phyloP scores from a whole-genome alignment of 2,113 vertebrate species.

The Osmerus eperlanus region DNA sequence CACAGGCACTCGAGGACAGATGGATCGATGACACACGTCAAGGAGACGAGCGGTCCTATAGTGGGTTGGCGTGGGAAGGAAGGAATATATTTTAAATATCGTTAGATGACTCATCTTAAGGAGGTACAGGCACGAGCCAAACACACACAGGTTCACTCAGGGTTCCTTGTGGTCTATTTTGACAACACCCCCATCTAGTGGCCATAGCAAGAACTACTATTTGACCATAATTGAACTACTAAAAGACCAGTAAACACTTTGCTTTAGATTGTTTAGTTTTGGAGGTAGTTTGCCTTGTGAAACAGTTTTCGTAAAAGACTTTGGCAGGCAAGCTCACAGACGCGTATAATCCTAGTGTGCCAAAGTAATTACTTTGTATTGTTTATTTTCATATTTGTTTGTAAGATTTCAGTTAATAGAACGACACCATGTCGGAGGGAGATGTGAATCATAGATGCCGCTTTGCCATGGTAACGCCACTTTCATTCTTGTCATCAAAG shows the following conservation, averaged over 20 bases:
- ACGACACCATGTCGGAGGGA: background rate
- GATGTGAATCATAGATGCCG: background rate
- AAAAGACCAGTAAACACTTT: too few species aligned
- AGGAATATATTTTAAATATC: background rate
- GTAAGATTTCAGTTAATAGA: too few species aligned
- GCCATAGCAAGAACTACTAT: background rate
- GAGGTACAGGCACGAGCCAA: background rate
- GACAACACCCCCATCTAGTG: background rate
- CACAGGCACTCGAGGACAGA: background rate
- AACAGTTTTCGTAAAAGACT: too few species aligned
- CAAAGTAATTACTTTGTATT: too few species aligned
- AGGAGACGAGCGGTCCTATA: background rate
- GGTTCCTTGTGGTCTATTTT: background rate
- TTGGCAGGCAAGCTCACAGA: too few species aligned
- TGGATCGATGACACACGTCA: background rate
- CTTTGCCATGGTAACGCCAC: constrained; percentile 1
- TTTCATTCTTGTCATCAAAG: background rate
- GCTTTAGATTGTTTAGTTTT: too few species aligned
- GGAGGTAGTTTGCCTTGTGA: too few species aligned
- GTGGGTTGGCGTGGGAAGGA: background rate
- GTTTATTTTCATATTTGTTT: too few species aligned
- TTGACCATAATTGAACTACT: background rate
- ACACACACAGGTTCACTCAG: background rate
- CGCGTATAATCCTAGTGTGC: too few species aligned
- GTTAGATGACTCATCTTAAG: background rate